phyloP scores from a whole-genome alignment of 2,888 invertebrate species.

The Lissocephala sabroskyi region DNA sequence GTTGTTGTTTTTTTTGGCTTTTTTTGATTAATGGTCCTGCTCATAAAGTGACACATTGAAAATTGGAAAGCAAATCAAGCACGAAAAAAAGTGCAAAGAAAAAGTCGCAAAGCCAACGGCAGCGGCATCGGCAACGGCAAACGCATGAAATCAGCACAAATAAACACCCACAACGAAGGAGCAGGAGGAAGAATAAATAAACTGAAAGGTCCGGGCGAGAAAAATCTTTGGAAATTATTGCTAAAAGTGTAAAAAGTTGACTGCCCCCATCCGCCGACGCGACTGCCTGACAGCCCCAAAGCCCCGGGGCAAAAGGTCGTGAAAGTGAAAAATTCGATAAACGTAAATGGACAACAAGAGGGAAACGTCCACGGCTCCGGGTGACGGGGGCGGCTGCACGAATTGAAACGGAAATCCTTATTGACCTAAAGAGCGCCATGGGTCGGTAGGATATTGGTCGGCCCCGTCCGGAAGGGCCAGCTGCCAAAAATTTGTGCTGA shows the following conservation, averaged over 20 bases:
- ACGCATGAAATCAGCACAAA: conserved; percentile 58
- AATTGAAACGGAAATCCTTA: conserved; percentile 70
- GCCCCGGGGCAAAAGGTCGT: conserved; percentile 50
- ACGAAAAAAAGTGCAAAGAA: conserved; percentile 39
- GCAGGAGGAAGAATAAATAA: conserved; percentile 20
- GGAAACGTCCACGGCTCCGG: neutral
- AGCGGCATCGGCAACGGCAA: too few relatives aligned
- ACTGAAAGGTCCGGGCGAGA: conserved; percentile 1
- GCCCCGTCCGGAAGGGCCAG: conserved; percentile 49
- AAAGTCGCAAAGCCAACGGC: conserved; percentile 44
- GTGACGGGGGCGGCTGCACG: conserved; percentile 49
- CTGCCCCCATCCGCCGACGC: conserved; percentile 18
- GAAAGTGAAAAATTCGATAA: conserved; percentile 60
- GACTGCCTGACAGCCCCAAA: conserved; percentile 6
- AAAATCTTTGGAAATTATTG: conserved; percentile 32
- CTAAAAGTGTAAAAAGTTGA: conserved; percentile 58
- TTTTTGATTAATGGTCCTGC: conserved; percentile 57
- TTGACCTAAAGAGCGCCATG: conserved; percentile 60
- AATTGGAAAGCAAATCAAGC: conserved; percentile 63
- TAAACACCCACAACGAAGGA: conserved; percentile 28
- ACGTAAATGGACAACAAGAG: conserved; percentile 42
- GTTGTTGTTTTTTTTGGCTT: conserved; percentile 18
- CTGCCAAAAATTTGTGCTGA: conserved; percentile 62
- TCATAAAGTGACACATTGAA: conserved; percentile 64
- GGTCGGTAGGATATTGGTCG: conserved; percentile 6